A percentile compares a stretch with the other conserved stretches of the same genome.
phyloP scores from a whole-genome alignment of 23 tunicate species.

The Oikopleura vanhoeffeni region DNA sequence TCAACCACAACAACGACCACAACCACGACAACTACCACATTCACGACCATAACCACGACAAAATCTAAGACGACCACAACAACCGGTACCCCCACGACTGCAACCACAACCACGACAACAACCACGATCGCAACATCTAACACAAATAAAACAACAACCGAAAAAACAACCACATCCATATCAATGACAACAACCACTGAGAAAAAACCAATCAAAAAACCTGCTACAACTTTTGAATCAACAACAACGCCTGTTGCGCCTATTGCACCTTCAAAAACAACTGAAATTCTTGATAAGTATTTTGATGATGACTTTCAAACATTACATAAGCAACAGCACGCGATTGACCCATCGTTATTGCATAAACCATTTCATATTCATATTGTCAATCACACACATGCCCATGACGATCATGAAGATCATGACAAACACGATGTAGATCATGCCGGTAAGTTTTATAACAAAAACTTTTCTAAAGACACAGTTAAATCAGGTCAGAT shows the following conservation, averaged over 20 bases:
- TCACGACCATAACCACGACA: background rate
- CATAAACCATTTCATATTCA: too few species aligned
- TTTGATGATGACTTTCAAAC: too few species aligned
- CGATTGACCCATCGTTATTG: too few species aligned
- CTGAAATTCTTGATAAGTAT: too few species aligned
- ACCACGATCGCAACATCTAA: background rate
- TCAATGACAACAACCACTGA: background rate
- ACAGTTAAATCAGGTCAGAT: too few species aligned
- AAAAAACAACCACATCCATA: background rate
- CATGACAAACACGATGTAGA: background rate
- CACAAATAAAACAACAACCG: background rate
- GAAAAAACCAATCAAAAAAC: background rate
- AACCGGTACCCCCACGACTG: background rate
- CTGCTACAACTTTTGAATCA: background rate
- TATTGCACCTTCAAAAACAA: too few species aligned
- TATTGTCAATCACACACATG: background rate
- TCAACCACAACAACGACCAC: background rate
- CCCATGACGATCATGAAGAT: background rate
- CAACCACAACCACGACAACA: background rate
- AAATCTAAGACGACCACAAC: background rate
- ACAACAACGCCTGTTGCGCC: background rate
- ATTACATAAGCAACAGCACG: too few species aligned
- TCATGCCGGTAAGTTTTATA: too few species aligned
- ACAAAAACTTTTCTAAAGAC: too few species aligned
- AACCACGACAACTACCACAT: background rate